A percentile compares a stretch with the other conserved stretches of the same genome.
These are phyloP conservation scores for Tetrao urogallus DNA, from an alignment of 2,113 vertebrate species.

Conservation along the genomic window DNA sequence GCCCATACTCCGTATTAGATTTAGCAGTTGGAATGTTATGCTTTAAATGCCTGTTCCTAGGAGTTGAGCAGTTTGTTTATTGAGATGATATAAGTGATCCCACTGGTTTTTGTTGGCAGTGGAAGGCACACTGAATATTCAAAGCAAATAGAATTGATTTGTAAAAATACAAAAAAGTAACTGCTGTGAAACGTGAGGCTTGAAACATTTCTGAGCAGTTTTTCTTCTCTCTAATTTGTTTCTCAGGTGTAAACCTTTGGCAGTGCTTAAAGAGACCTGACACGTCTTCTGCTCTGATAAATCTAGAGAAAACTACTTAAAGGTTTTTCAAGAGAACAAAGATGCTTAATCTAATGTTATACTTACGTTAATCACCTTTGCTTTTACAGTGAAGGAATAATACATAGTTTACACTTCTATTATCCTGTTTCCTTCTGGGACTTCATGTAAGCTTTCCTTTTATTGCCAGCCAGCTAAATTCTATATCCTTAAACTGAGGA, in stretches of 20 bases:
- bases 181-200: neutral
- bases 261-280: neutral
- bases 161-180: constrained; percentile 29
- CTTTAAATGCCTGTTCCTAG: constrained; percentile 19
- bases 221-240: neutral
- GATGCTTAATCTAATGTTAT: neutral
- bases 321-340: neutral
- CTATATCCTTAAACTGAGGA: neutral
- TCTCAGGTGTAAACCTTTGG: neutral
- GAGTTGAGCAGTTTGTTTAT: constrained; percentile 48
- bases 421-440: neutral
- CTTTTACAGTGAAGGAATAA: constrained; percentile 19
- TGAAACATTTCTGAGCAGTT: neutral
- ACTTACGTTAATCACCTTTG: neutral
- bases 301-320: neutral
- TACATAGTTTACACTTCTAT: neutral
- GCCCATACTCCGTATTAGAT: neutral
- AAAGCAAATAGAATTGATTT: constrained; percentile 48
- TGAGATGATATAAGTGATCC: constrained; percentile 54
- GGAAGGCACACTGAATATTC: constrained; percentile 39
- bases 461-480: neutral
- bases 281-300: neutral
- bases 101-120: constrained; percentile 55
- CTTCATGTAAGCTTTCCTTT: neutral
- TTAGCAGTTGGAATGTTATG: constrained; percentile 41